Conservation (phyloP, 1,140 invertebrate species). For the Glomeris maerens region DNA sequence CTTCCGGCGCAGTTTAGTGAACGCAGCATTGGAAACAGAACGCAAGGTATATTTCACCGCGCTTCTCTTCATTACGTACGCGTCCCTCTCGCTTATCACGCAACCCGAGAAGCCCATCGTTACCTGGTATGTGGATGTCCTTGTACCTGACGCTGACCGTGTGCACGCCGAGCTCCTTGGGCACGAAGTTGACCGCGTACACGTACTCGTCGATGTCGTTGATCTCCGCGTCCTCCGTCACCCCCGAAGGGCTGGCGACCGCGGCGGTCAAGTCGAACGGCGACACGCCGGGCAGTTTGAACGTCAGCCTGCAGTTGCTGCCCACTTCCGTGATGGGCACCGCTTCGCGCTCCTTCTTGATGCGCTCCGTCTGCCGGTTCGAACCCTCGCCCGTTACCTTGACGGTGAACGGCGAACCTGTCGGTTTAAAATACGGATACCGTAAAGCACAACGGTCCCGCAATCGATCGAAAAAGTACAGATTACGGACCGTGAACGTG, state of each 20-base stretch:
- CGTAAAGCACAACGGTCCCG: not conserved
- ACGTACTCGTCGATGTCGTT: conserved; percentile 83
- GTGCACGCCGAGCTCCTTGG: conserved; percentile 93
- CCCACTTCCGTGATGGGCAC: conserved; percentile 89
- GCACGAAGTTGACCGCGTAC: conserved; percentile 93
- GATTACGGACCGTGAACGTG: conserved; percentile 55
- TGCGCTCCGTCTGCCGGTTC: conserved; percentile 76
- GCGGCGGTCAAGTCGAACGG: conserved; percentile 81
- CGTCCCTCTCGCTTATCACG: too few species aligned
- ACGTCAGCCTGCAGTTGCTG: conserved; percentile 86
- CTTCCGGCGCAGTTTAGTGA: too few species aligned
- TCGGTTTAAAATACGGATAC: not conserved
- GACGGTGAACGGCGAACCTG: conserved; percentile 83
- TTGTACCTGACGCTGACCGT: conserved; percentile 93
- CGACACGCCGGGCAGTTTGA: conserved; percentile 89
- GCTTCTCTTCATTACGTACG: too few species aligned
- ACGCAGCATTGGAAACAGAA: too few species aligned
- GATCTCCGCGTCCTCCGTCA: conserved; percentile 78
- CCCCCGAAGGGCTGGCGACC: conserved; percentile 80
- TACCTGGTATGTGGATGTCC: conserved; percentile 90
- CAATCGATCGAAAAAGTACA: not conserved
- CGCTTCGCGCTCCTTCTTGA: conserved; percentile 76
- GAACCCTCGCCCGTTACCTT: conserved; percentile 76
- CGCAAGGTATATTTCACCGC: too few species aligned
- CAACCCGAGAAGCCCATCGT: too few species aligned